Evolutionary conservation across 2,888 invertebrate genomes (phyloP).

Genomic region (Xylota segnis): DNA sequence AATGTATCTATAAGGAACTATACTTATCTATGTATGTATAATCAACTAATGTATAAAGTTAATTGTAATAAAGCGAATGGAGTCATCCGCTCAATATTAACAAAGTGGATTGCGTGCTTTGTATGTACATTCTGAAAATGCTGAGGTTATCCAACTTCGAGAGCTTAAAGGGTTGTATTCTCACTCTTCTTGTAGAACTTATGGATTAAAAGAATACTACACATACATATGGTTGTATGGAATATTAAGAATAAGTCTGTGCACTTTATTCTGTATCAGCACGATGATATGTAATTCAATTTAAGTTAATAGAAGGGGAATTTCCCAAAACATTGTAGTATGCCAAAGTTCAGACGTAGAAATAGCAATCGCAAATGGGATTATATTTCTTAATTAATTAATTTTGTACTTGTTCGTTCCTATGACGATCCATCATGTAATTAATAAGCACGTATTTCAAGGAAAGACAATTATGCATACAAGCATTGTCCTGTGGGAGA

Average conservation of each 20-base stretch:
- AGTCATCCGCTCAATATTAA: background rate
- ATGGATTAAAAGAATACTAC: background rate
- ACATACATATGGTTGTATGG: background rate
- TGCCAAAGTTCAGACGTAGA: conserved; percentile 13
- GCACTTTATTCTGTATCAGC: background rate
- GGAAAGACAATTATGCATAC: conserved; percentile 14
- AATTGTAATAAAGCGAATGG: conserved; percentile 25
- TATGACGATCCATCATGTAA: conserved; percentile 38
- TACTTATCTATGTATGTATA: conserved; percentile 12
- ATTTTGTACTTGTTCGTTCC: conserved; percentile 12
- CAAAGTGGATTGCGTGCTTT: conserved; percentile 9
- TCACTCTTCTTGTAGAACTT: background rate
- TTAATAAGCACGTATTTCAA: conserved; percentile 30
- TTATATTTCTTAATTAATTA: conserved; percentile 36
- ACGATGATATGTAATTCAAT: conserved; percentile 18
- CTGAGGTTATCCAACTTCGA: background rate
- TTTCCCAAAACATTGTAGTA: background rate
- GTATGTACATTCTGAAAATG: background rate
- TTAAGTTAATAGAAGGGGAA: background rate
- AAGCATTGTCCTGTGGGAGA: conserved; percentile 9
- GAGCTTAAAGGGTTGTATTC: conserved; percentile 1
- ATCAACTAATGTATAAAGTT: conserved; percentile 1
- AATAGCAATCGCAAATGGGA: conserved; percentile 22
- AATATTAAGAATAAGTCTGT: background rate
- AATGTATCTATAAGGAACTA: background rate